These are phyloP conservation scores for Tapirus indicus DNA, from an alignment of 2,797 vertebrate genomes.

Conservation along the genomic window DNA sequence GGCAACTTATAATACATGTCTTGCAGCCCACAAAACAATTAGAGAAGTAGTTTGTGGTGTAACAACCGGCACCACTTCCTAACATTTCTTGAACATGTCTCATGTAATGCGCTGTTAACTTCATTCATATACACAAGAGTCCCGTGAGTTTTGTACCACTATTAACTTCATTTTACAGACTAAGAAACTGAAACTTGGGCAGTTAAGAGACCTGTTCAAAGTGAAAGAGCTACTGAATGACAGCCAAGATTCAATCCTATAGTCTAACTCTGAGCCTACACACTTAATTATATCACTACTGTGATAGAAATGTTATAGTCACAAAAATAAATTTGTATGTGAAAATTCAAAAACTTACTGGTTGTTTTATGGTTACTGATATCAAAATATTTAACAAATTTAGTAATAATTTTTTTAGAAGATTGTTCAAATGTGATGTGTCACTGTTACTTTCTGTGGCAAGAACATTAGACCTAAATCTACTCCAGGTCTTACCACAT, in stretches of 20 bases:
- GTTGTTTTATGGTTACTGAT: not conserved
- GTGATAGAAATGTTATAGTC: not conserved
- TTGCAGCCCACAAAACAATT: not conserved
- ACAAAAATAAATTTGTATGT: not conserved
- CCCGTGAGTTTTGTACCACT: not conserved
- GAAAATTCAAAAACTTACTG: not conserved
- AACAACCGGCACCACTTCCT: not conserved
- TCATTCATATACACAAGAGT: not conserved
- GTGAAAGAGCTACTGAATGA: not conserved
- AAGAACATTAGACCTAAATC: not conserved
- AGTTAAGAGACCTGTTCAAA: not conserved
- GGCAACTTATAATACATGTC: not conserved
- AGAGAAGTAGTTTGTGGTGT: not conserved
- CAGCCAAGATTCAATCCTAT: not conserved
- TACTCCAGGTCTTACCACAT: not conserved
- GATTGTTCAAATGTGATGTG: not conserved
- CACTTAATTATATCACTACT: not conserved
- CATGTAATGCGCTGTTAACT: not conserved
- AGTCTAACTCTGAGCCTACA: not conserved
- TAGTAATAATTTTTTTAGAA: not conserved
- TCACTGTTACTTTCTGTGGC: not conserved
- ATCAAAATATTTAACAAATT: not conserved
- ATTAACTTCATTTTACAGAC: slow-evolving; percentile 3
- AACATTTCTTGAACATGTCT: not conserved
- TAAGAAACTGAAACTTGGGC: not conserved